A percentile compares a stretch with the other conserved stretches of the same genome.
phyloP scores from a whole-genome alignment of 1,140 invertebrate genomes.

The Wiebesia pumilae region DNA sequence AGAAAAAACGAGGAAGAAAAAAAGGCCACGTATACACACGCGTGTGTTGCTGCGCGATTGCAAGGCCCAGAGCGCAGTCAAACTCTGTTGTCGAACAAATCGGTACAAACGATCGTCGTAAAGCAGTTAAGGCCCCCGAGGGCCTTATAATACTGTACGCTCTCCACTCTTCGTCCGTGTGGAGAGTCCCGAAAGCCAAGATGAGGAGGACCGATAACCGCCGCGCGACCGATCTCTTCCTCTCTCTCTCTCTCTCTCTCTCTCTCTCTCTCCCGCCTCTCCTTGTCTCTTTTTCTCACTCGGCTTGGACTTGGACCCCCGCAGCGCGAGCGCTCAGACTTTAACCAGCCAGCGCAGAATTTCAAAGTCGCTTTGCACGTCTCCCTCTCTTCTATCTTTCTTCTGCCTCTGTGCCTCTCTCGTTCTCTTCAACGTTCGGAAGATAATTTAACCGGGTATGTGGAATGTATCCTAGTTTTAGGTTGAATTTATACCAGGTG shows the following conservation, averaged over 20 bases:
- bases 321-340: constrained; percentile 61
- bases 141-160: constrained; percentile 67
- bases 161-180: constrained; percentile 30
- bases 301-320: constrained; percentile 63
- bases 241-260: constrained; percentile 11
- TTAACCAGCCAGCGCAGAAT: constrained; percentile 63
- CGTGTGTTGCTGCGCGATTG: constrained; percentile 16
- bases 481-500: constrained; percentile 40
- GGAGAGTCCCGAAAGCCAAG: constrained; percentile 65
- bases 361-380: constrained; percentile 58
- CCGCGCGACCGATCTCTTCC: constrained; percentile 46
- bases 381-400: not conserved
- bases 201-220: constrained; percentile 73
- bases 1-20: not conserved
- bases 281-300: constrained; percentile 58
- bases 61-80: constrained; percentile 7
- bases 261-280: constrained; percentile 11
- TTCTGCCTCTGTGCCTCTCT: not conserved
- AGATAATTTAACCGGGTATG: constrained; percentile 41
- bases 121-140: constrained; percentile 70
- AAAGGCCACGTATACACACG: constrained; percentile 5
- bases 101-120: constrained; percentile 77
- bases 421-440: constrained; percentile 6
- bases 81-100: constrained; percentile 74
- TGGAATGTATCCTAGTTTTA: constrained; percentile 40